Evolutionary conservation across 2,113 vertebrate genomes (phyloP), one percentile per base, ranked within the genome.

Genomic region (Chunga burmeisteri): DNA sequence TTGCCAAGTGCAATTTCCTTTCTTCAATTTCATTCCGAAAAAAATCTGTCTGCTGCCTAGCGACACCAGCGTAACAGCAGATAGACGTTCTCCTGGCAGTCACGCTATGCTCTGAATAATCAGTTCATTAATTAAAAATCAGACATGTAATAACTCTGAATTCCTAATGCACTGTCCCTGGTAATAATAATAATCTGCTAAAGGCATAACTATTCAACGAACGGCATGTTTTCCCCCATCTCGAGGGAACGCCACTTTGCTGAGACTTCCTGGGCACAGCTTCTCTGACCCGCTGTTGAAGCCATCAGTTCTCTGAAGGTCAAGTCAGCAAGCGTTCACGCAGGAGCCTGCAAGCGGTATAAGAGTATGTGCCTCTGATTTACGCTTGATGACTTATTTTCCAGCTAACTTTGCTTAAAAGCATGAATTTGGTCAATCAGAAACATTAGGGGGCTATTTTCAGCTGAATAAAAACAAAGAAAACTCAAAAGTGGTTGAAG

Each of bases 1-100:
- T 34, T 71, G 83, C 87, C 77, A 81, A 81, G 44, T 36, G 79
- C 78, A n/a, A 91, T 91, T 96, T 96, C 93, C 94, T 85, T 74
- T 81, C 93, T 93, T 72, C 84, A 52, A 7, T 93, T 96, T 87
- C 86, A 85, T 67, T 25, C 7, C 0, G 3, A 46, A 81, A 84
- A 50, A 62, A 25, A 27, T 13, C n/a, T 6, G 7, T 18, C 68
- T 50, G 81, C 88, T 94, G 74, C 79, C 58, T 83, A 77, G 36
- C 0, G 29, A 47, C 29, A 6, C 34, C 34, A 38, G 13, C 10
- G 52, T 42, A 53, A 73, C 59, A 11, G 83, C 77, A 89, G 61
- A 59, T 78, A n/a, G 0, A 15, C 1, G 5, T 55, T 67, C 75
- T 83, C 32, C 42, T 34, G 34, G 86, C 59, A 78, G 72, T 47